Percentiles rank a stretch among this genome's conserved stretches.
Evolutionary conservation across 2,888 invertebrate genomes (phyloP).

Genomic region (Nephrotoma appendiculata): DNA sequence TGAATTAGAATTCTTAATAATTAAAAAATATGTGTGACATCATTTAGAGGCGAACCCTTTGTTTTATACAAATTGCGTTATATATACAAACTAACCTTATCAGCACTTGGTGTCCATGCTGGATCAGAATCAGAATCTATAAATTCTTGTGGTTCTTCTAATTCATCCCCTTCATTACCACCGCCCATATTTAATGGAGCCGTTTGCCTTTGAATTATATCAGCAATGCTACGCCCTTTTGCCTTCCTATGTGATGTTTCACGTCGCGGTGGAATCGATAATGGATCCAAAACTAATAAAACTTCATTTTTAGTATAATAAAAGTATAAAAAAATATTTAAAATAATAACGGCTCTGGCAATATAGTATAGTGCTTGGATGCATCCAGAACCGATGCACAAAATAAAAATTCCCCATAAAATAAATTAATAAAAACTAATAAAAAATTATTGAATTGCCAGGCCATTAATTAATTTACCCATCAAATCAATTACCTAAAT

Average conservation of each 20-base stretch:
- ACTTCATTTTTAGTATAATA: background rate
- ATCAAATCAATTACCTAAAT: background rate
- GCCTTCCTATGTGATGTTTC: constrained; percentile 50
- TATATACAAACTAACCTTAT: constrained; percentile 23
- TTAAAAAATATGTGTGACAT: background rate
- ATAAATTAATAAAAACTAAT: background rate
- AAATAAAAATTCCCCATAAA: background rate
- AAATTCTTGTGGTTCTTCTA: constrained; percentile 41
- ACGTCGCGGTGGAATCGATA: constrained; percentile 38
- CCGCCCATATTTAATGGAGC: constrained; percentile 7
- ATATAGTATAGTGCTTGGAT: background rate
- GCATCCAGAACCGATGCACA: background rate
- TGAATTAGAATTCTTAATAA: background rate
- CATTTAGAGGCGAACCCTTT: background rate
- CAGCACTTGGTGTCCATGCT: constrained; percentile 57
- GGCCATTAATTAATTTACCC: background rate
- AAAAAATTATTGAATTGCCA: background rate
- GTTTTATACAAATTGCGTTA: background rate
- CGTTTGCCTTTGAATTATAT: constrained; percentile 32
- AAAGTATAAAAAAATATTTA: background rate
- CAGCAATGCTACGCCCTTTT: constrained; percentile 45
- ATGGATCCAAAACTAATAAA: constrained; percentile 23
- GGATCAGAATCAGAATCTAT: constrained; percentile 55
- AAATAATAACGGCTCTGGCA: background rate
- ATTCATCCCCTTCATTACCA: constrained; percentile 32